phyloP scores from a whole-genome alignment of 2,888 invertebrate species.

The Calameuta idolon region DNA sequence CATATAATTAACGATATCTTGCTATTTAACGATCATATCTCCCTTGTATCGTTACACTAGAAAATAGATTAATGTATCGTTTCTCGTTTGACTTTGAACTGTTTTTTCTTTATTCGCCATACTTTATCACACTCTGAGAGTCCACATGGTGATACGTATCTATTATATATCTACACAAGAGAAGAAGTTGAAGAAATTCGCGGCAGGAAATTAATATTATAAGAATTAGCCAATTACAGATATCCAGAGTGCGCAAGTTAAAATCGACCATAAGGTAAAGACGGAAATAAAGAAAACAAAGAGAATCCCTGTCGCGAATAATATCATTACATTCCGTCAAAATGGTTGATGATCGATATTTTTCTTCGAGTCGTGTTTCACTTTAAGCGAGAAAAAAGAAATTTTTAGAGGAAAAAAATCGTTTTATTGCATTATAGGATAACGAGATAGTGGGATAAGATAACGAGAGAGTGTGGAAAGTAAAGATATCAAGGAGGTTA shows the following conservation, averaged over 20 bases:
- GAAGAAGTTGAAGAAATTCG: not conserved
- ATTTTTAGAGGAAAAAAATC: not conserved
- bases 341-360: not conserved
- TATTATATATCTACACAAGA: not conserved
- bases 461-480: not conserved
- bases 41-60: conserved; percentile 18
- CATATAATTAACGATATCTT: conserved; percentile 4
- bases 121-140: not conserved
- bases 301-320: not conserved
- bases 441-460: not conserved
- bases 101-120: not conserved
- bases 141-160: not conserved
- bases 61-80: conserved; percentile 13
- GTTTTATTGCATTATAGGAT: not conserved
- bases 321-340: not conserved
- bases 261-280: not conserved
- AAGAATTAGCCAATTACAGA: not conserved
- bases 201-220: not conserved
- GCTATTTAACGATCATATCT: conserved; percentile 22
- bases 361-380: not conserved
- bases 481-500: not conserved
- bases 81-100: not conserved
- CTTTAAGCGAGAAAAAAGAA: not conserved
- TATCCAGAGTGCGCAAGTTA: not conserved
- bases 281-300: not conserved